These are phyloP conservation scores for Heliconius aoede DNA, from an alignment of 2,888 invertebrate species.

Conservation along the genomic window DNA sequence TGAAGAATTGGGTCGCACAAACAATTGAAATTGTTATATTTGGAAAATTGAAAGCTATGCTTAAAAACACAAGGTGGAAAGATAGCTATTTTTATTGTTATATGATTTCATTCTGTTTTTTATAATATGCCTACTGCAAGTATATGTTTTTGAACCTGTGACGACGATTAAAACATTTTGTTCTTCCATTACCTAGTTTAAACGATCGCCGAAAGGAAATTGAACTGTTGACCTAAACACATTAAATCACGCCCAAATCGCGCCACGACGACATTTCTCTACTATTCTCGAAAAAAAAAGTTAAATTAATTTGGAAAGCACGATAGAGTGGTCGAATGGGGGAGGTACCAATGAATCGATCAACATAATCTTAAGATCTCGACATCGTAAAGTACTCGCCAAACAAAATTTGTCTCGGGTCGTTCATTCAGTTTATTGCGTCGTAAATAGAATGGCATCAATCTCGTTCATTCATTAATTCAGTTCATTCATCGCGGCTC, in stretches of 20 bases:
- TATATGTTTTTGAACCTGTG: too few relatives aligned
- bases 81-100: too few relatives aligned
- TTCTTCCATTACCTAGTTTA: not conserved
- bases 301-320: not conserved
- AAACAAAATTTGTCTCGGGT: conserved; percentile 39
- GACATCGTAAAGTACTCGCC: conserved; percentile 34
- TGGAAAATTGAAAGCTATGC: not conserved
- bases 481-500: conserved; percentile 23
- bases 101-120: too few relatives aligned
- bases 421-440: conserved; percentile 51
- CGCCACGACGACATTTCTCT: not conserved
- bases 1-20: conserved; percentile 10
- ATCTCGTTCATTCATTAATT: conserved; percentile 52
- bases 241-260: not conserved
- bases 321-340: not conserved
- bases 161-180: not conserved
- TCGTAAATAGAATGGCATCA: conserved; percentile 56
- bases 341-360: conserved; percentile 11
- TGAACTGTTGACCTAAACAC: not conserved
- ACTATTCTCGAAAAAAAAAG: not conserved
- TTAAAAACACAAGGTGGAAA: too few relatives aligned
- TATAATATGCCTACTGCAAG: too few relatives aligned
- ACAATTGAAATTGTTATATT: not conserved
- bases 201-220: not conserved
- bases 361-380: conserved; percentile 15